Evolutionary conservation across 2,797 vertebrate species (phyloP).

Genomic region (Lophotriccus pileatus): DNA sequence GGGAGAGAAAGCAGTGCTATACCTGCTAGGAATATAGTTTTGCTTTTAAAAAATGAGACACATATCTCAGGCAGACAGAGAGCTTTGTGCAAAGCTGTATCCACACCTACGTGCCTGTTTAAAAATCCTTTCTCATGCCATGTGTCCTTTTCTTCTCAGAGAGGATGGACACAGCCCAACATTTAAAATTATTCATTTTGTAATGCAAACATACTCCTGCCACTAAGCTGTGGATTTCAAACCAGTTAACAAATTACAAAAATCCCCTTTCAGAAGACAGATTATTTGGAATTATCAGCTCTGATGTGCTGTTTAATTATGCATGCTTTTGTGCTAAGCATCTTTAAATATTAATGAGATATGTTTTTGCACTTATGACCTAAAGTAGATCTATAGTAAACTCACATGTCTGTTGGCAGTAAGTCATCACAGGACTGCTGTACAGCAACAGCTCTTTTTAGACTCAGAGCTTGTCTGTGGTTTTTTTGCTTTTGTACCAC

Average conservation of each 20-base stretch:
- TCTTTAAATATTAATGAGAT: slow-evolving; percentile 77
- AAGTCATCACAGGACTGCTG: neutral
- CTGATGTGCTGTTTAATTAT: slow-evolving; percentile 75
- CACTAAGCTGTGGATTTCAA: slow-evolving; percentile 62
- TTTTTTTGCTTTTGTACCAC: neutral
- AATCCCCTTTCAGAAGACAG: slow-evolving; percentile 71
- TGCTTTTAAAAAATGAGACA: neutral
- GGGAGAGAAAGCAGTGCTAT: neutral
- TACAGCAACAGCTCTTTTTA: neutral
- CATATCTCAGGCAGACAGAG: neutral
- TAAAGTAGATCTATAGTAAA: slow-evolving; percentile 52
- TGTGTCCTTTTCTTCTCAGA: neutral
- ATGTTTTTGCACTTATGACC: slow-evolving; percentile 68
- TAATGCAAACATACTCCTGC: slow-evolving; percentile 50
- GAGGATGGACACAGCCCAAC: neutral
- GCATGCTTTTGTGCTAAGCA: slow-evolving; percentile 72
- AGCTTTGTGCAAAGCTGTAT: neutral
- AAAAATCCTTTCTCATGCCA: neutral
- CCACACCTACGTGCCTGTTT: neutral
- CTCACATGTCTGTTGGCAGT: slow-evolving; percentile 36
- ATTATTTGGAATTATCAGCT: slow-evolving; percentile 71
- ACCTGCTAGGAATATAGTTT: neutral
- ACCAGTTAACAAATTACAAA: slow-evolving; percentile 72
- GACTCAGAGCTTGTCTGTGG: neutral
- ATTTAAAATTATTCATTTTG: slow-evolving; percentile 66